Evolutionary conservation across 2,113 vertebrate genomes (phyloP).

Genomic region (Apteryx owenii): DNA sequence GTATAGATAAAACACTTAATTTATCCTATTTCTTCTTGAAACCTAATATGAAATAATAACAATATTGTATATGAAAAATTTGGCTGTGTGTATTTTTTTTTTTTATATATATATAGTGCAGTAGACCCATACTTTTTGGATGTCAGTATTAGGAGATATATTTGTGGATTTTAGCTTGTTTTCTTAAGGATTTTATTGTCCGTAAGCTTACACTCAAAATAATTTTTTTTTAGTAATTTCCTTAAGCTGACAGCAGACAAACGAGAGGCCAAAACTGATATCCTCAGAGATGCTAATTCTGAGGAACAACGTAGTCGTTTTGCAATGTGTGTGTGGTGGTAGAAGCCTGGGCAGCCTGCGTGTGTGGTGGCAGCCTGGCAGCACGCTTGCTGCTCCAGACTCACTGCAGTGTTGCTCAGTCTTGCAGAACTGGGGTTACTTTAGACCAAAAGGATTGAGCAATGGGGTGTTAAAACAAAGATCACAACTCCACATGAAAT

Average conservation of each 20-base stretch:
- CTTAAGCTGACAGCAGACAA: too few species aligned
- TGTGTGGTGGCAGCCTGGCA: too few species aligned
- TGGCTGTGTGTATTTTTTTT: neutral
- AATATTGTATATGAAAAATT: neutral
- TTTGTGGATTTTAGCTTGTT: neutral
- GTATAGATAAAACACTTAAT: neutral
- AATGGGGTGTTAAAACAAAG: neutral
- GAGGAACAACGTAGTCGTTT: too few species aligned
- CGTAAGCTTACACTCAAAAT: too few species aligned
- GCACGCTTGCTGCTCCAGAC: too few species aligned
- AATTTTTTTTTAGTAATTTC: too few species aligned
- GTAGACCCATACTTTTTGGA: neutral
- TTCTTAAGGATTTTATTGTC: neutral
- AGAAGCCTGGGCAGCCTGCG: too few species aligned
- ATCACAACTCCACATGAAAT: neutral
- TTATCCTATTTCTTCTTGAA: neutral
- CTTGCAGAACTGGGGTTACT: neutral
- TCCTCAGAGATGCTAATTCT: too few species aligned
- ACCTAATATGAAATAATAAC: neutral
- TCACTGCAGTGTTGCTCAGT: neutral
- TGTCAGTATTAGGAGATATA: neutral
- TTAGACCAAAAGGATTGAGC: neutral
- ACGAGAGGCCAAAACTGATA: too few species aligned
- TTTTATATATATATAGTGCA: neutral
- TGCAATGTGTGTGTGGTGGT: too few species aligned